Evolutionary conservation across 2,888 invertebrate genomes (phyloP).

Genomic region (Muschampia plurimacula): DNA sequence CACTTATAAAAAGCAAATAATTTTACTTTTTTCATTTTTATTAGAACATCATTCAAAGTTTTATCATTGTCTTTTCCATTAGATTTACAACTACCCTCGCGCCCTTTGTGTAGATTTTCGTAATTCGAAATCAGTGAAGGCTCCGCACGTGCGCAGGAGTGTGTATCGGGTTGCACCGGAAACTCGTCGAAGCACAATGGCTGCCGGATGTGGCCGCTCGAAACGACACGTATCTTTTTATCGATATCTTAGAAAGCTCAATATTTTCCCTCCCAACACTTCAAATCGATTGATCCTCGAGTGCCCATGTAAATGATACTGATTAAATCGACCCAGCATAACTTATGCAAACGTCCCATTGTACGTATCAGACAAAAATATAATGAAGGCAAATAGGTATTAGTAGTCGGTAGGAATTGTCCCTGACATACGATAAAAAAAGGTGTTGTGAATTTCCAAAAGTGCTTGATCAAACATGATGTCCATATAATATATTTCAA

Average conservation of each 20-base stretch:
- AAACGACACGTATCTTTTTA: slow-evolving; percentile 84
- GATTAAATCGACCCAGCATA: slow-evolving; percentile 44
- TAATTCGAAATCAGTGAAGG: slow-evolving; percentile 78
- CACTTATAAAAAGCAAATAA: not conserved
- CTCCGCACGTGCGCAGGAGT: slow-evolving; percentile 85
- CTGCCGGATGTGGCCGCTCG: slow-evolving; percentile 83
- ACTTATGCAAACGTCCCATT: slow-evolving; percentile 35
- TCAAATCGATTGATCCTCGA: slow-evolving; percentile 65
- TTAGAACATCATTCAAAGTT: slow-evolving; percentile 7
- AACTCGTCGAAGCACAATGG: slow-evolving; percentile 81
- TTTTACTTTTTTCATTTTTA: not conserved
- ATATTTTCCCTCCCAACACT: slow-evolving; percentile 80
- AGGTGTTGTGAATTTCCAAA: slow-evolving; percentile 28
- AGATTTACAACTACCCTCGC: slow-evolving; percentile 40
- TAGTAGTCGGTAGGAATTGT: slow-evolving; percentile 20
- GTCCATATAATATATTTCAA: not conserved
- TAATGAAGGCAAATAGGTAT: slow-evolving; percentile 29
- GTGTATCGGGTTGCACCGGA: slow-evolving; percentile 85
- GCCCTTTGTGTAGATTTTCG: slow-evolving; percentile 69
- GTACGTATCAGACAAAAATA: slow-evolving; percentile 23
- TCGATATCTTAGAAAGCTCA: slow-evolving; percentile 82
- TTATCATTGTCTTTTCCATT: slow-evolving; percentile 45
- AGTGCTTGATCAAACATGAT: slow-evolving; percentile 5
- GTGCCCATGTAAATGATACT: slow-evolving; percentile 59
- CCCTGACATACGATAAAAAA: slow-evolving; percentile 31